Conservation (phyloP, 2,888 invertebrate species). For the Trypoxylon attenuatum region DNA sequence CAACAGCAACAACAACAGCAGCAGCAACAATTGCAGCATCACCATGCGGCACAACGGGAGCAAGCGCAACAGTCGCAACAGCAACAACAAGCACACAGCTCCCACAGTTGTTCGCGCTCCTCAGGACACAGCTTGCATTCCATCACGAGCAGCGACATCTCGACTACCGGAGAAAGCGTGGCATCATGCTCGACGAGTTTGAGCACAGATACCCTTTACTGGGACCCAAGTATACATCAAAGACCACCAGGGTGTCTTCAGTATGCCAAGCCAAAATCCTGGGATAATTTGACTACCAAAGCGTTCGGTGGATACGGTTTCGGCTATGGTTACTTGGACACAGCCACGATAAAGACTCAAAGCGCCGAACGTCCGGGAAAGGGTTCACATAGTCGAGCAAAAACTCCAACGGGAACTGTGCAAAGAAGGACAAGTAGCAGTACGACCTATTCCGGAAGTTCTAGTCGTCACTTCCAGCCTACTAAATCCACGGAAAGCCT, state of each 20-base stretch:
- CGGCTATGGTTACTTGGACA: conserved; percentile 89
- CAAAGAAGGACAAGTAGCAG: conserved; percentile 75
- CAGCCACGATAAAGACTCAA: conserved; percentile 75
- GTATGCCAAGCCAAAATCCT: conserved; percentile 87
- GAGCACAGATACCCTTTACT: conserved; percentile 90
- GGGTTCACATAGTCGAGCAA: conserved; percentile 78
- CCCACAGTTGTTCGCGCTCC: conserved; percentile 66
- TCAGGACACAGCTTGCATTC: conserved; percentile 83
- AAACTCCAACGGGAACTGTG: conserved; percentile 76
- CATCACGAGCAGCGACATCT: conserved; percentile 85
- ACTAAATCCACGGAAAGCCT: conserved; percentile 90
- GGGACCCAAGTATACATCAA: conserved; percentile 80
- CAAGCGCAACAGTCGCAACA: conserved; percentile 46
- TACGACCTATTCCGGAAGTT: conserved; percentile 64
- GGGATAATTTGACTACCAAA: conserved; percentile 92
- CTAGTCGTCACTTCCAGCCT: conserved; percentile 78
- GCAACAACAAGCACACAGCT: conserved; percentile 48
- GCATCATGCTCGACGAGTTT: conserved; percentile 89
- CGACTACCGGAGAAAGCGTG: conserved; percentile 81
- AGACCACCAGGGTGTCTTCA: conserved; percentile 73
- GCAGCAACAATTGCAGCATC: conserved; percentile 54
- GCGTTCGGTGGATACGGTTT: conserved; percentile 91
- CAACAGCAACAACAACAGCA: conserved; percentile 47
- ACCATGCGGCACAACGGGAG: conserved; percentile 33
- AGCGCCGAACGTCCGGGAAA: conserved; percentile 72